These are phyloP conservation scores for Loripinus fragilis DNA, from an alignment of 2,888 invertebrate genomes.

Conservation along the genomic window DNA sequence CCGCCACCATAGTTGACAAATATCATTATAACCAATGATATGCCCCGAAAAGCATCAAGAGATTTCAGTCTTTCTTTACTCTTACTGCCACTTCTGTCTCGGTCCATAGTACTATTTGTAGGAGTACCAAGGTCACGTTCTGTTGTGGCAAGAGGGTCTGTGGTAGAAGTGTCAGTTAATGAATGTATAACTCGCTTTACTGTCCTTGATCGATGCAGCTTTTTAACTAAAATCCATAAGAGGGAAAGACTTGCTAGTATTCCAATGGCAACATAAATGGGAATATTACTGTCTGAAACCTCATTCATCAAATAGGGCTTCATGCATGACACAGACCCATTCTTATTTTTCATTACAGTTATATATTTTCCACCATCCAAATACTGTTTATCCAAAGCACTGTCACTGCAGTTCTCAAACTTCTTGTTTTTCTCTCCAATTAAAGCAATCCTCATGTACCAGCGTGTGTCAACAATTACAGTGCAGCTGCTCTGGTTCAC, in stretches of 20 bases:
- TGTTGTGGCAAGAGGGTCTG: conserved; percentile 42
- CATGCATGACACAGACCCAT: conserved; percentile 19
- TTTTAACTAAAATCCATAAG: conserved; percentile 37
- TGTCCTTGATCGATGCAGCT: neutral
- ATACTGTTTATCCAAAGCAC: conserved; percentile 28
- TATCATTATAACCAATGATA: conserved; percentile 88
- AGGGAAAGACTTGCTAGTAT: conserved; percentile 47
- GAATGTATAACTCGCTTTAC: neutral
- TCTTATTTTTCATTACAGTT: conserved; percentile 27
- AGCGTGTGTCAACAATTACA: conserved; percentile 70
- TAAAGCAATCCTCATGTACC: conserved; percentile 62
- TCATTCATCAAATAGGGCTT: conserved; percentile 23
- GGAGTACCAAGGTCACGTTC: conserved; percentile 74
- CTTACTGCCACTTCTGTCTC: conserved; percentile 40
- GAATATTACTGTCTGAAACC: conserved; percentile 43
- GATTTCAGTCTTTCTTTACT: conserved; percentile 77
- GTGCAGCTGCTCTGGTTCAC: conserved; percentile 60
- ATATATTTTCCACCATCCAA: conserved; percentile 36
- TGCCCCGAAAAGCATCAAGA: conserved; percentile 83
- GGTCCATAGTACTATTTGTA: conserved; percentile 65
- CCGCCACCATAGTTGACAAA: conserved; percentile 95
- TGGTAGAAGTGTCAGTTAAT: neutral
- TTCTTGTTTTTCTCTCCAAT: conserved; percentile 8
- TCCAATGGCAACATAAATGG: conserved; percentile 52
- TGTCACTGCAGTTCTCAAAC: conserved; percentile 11